phyloP scores from a whole-genome alignment of 2,113 vertebrate species.

The Bettongia penicillata region DNA sequence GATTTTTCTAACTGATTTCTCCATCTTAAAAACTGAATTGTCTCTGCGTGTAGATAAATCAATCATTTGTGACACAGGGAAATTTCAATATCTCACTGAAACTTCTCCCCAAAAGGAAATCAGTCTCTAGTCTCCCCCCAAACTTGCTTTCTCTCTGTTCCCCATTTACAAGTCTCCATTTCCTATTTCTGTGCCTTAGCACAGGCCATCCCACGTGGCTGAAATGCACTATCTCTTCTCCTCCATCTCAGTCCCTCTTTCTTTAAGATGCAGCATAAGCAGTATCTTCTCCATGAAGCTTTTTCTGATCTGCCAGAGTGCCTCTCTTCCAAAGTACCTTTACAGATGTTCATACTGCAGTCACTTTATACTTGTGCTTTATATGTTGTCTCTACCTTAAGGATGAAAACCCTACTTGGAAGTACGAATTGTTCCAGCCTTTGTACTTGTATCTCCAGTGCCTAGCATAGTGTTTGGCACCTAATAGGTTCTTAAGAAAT shows the following conservation, averaged over 20 bases:
- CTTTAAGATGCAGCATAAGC: background rate
- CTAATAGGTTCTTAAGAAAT: background rate
- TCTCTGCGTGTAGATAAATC: background rate
- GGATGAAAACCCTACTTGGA: background rate
- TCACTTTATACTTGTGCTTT: background rate
- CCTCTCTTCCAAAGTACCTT: background rate
- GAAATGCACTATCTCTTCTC: background rate
- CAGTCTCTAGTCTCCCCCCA: background rate
- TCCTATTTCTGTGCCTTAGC: background rate
- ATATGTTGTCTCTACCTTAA: background rate
- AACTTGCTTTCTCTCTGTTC: background rate
- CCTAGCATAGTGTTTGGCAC: background rate
- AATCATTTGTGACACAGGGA: conserved; percentile 49
- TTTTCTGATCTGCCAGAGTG: background rate
- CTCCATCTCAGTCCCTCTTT: background rate
- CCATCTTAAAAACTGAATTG: background rate
- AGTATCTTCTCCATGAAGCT: background rate
- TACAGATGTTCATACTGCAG: background rate
- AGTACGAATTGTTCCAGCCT: background rate
- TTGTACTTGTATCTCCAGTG: background rate
- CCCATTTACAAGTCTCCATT: background rate
- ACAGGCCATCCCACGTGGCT: background rate
- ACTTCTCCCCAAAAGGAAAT: conserved; percentile 61
- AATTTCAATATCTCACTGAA: conserved; percentile 68
- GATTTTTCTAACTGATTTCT: fast-evolving